Percentiles rank a stretch among this genome's conserved stretches.
Evolutionary conservation across 2,797 vertebrate genomes (phyloP).

Genomic region (Amblyopsis hoosieri): DNA sequence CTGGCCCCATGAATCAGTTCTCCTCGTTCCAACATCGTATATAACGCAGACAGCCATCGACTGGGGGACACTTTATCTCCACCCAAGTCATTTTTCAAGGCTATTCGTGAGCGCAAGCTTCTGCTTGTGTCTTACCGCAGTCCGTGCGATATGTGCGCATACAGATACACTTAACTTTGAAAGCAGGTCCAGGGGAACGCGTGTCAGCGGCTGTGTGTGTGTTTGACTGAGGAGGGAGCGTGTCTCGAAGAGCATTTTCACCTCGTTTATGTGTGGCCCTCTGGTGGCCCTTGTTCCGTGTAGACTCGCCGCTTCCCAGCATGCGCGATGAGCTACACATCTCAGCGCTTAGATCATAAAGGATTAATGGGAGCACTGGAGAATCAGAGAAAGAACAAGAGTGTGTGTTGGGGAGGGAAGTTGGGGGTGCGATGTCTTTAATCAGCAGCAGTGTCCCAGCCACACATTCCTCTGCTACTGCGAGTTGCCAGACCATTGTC

Average conservation of each 20-base stretch:
- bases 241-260: slow-evolving; percentile 37
- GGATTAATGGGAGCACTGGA: slow-evolving; percentile 39
- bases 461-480: slow-evolving; percentile 48
- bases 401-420: background rate
- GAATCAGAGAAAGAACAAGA: slow-evolving; percentile 50
- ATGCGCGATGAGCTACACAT: slow-evolving; percentile 50
- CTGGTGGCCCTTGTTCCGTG: slow-evolving; percentile 8
- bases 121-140: slow-evolving; percentile 57
- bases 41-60: slow-evolving; percentile 70
- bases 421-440: slow-evolving; percentile 40
- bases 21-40: slow-evolving; percentile 63
- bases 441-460: slow-evolving; percentile 60
- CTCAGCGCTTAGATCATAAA: slow-evolving; percentile 43
- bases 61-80: slow-evolving; percentile 69
- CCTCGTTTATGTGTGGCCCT: slow-evolving; percentile 29
- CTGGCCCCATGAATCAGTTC: slow-evolving; percentile 71
- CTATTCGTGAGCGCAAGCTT: slow-evolving; percentile 51
- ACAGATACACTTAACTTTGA: slow-evolving; percentile 51
- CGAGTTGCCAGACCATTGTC: slow-evolving; percentile 66
- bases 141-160: slow-evolving; percentile 20
- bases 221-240: slow-evolving; percentile 29
- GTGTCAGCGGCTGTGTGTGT: slow-evolving; percentile 18
- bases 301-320: slow-evolving; percentile 28
- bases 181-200: slow-evolving; percentile 40
- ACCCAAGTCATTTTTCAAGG: slow-evolving; percentile 54